Evolutionary conservation across 1,140 invertebrate species (phyloP).

Genomic region (Chionoecetes opilio): DNA sequence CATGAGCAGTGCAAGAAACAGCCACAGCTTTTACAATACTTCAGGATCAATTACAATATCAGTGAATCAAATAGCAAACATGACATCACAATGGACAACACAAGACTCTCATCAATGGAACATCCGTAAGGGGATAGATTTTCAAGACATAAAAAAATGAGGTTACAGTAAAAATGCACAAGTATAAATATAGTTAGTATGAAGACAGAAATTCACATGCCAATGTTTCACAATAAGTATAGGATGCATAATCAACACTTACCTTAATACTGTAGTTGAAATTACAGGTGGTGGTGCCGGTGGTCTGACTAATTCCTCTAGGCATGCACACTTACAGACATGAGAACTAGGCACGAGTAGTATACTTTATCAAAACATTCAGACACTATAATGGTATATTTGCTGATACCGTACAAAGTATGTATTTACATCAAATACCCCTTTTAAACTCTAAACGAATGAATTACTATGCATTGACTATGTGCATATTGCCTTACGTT

Average conservation of each 20-base stretch:
- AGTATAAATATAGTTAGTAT: background rate
- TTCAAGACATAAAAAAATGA: no score
- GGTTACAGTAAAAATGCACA: conserved; percentile 7
- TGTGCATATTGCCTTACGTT: background rate
- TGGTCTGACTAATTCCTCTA: background rate
- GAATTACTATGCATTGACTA: no score
- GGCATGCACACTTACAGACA: background rate
- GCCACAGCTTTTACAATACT: background rate
- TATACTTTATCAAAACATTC: background rate
- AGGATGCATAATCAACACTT: background rate
- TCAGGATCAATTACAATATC: background rate
- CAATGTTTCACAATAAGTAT: background rate
- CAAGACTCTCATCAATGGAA: conserved; percentile 4
- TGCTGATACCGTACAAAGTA: background rate
- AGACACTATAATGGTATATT: background rate
- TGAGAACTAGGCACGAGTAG: background rate
- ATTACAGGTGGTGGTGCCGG: background rate
- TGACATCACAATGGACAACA: conserved; percentile 18
- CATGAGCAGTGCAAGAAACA: conserved; percentile 18
- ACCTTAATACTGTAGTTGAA: background rate
- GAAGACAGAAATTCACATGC: background rate
- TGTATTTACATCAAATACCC: background rate
- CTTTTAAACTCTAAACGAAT: background rate
- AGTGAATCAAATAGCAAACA: background rate
- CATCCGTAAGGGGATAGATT: no score